Conservation (phyloP, 2,797 vertebrate genomes). For the Lithobates sylvaticus region DNA sequence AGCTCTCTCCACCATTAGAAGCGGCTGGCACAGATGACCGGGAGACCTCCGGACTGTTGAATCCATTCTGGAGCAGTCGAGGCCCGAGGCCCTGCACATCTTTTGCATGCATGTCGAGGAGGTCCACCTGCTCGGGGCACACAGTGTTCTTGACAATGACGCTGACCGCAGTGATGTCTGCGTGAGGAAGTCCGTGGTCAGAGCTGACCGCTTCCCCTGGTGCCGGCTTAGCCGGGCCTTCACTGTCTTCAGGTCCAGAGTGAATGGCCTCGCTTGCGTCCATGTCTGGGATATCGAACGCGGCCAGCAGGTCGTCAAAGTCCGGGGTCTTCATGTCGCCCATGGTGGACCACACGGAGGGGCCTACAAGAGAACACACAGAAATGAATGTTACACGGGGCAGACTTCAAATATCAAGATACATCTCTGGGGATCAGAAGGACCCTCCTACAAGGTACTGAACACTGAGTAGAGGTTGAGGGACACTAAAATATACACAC, state of each 20-base stretch:
- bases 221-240: constrained; percentile 73
- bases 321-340: constrained; percentile 99
- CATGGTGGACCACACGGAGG: constrained; percentile 79
- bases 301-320: constrained; percentile 95
- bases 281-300: constrained; percentile 98
- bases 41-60: constrained; percentile 71
- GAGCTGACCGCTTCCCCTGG: constrained; percentile 69
- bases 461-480: too few relatives aligned
- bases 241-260: constrained; percentile 84
- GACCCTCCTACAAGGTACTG: too few relatives aligned
- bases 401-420: too few relatives aligned
- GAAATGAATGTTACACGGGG: too few relatives aligned
- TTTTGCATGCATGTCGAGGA: constrained; percentile 63
- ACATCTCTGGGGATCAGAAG: too few relatives aligned
- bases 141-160: constrained; percentile 96
- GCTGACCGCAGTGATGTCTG: constrained; percentile 86
- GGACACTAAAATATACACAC: too few relatives aligned
- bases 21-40: constrained; percentile 1
- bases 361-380: constrained; percentile 67
- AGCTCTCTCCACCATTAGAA: constrained; percentile 67
- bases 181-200: constrained; percentile 68
- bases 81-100: constrained; percentile 62
- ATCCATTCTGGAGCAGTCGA: constrained; percentile 83
- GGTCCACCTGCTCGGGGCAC: constrained; percentile 78
- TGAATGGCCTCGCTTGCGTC: constrained; percentile 95